A percentile compares a stretch with the other conserved stretches of the same genome.
Evolutionary conservation across 2,797 vertebrate genomes (phyloP).

Genomic region (Oreonectes daqikongensis): DNA sequence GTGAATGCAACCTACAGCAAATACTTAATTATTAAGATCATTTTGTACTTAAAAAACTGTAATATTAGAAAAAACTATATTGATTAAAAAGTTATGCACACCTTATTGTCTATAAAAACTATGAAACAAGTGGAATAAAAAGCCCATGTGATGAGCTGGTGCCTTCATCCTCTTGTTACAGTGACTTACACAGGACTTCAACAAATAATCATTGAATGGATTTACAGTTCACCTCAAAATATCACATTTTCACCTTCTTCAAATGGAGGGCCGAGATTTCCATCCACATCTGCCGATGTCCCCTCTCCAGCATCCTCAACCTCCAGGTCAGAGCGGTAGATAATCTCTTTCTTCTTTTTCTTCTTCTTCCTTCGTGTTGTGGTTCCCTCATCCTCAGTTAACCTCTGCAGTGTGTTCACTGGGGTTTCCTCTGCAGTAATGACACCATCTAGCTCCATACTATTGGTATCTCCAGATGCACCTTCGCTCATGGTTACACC

Average conservation of each 20-base stretch:
- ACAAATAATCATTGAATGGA: no score
- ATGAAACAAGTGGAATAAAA: no score
- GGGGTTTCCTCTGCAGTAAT: constrained; percentile 68
- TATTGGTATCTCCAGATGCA: background rate
- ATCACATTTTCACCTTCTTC: constrained; percentile 72
- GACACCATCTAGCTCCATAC: constrained; percentile 61
- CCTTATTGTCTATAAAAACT: no score
- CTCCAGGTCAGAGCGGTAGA: constrained; percentile 82
- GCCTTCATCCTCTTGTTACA: background rate
- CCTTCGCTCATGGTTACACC: constrained; percentile 13
- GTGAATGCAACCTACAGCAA: no score
- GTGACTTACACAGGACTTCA: background rate
- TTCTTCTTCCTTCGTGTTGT: constrained; percentile 82
- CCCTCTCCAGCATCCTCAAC: constrained; percentile 71
- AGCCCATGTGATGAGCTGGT: background rate
- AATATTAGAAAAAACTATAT: no score
- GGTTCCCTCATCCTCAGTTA: constrained; percentile 61
- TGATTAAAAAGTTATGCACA: no score
- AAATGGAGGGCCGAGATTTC: constrained; percentile 73
- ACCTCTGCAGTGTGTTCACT: constrained; percentile 66
- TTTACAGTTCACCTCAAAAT: no score
- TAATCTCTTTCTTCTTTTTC: constrained; percentile 81
- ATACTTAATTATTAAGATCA: no score
- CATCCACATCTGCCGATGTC: constrained; percentile 78
- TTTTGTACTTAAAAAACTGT: no score